Percentiles rank a stretch among this genome's conserved stretches.
phyloP scores from a whole-genome alignment of 2,113 vertebrate species.

The Cromileptes altivelis region DNA sequence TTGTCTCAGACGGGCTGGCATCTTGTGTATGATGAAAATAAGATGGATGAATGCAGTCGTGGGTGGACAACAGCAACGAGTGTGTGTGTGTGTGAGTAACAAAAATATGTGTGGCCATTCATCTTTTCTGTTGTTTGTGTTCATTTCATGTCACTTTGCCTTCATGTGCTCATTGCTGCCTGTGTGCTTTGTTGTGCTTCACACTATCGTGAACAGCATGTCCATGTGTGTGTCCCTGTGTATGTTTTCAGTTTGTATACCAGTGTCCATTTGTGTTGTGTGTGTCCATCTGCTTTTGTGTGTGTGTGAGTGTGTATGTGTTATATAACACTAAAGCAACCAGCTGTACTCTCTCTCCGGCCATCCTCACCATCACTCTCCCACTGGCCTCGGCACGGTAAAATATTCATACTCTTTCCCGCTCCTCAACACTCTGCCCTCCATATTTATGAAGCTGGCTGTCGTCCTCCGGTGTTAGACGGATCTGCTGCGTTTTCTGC shows the following conservation, averaged over 20 bases:
- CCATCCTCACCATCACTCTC: conserved; percentile 57
- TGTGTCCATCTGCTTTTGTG: conserved; percentile 50
- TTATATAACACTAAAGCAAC: conserved; percentile 69
- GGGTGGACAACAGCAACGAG: conserved; percentile 56
- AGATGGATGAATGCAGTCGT: conserved; percentile 65
- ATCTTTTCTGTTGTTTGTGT: conserved; percentile 39
- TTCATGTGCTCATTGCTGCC: neutral
- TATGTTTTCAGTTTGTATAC: conserved; percentile 39
- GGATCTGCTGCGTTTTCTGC: conserved; percentile 41
- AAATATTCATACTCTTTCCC: conserved; percentile 75
- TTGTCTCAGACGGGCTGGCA: conserved; percentile 53
- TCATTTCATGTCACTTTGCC: conserved; percentile 26
- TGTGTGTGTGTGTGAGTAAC: conserved; percentile 10
- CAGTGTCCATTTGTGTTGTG: conserved; percentile 33
- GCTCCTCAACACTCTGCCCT: conserved; percentile 61
- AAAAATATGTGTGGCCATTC: conserved; percentile 46
- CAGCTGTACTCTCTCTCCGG: conserved; percentile 58
- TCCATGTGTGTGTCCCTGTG: conserved; percentile 20
- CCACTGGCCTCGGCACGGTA: conserved; percentile 66
- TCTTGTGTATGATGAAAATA: conserved; percentile 63
- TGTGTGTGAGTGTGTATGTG: conserved; percentile 54
- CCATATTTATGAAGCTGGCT: conserved; percentile 76
- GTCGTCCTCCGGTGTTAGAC: conserved; percentile 56
- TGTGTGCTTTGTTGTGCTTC: conserved; percentile 15
- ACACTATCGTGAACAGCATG: neutral